Base-by-base conservation (phyloP, 2,797 vertebrate species). In the Syndactyla subalaris region DNA sequence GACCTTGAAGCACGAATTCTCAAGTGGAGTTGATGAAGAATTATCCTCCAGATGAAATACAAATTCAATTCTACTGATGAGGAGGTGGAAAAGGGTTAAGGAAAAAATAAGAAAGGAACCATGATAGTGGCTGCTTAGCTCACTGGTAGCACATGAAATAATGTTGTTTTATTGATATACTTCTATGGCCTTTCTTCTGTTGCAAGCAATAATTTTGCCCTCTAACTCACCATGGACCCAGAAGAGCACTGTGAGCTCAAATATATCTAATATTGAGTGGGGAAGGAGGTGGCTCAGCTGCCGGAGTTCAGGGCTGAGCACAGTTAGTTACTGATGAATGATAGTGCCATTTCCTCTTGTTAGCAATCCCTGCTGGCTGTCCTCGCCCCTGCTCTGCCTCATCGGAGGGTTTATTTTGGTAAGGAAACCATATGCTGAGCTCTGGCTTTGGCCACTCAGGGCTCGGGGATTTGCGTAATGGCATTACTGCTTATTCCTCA, bases 201-300 rank as follows among this genome's bases (percentile, higher is more conserved):
- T 92, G 77, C 80, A 74, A 63, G 91, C 85, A 92, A 77, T 94
- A 88, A 93, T 94, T 95, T 95, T 76, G 52, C 71, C 76, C 19
- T 88, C 55, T 79, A 85, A 52, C 54, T 94, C 76, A 70, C 70
- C 32, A 3, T 2, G 45, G 88, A 13, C 77, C 67, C 93, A 82
- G 80, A 90, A 89, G 74, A 93, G 83, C 54, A 48, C n/a, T 21
- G 41, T 87, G 88, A 92, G 41, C 83, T 94, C 77, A 45, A 90
- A 92, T 79, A 73, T 39, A 58, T 82, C 67, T 79, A 6, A 79
- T 85, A 38, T 3, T 34, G 92, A 93, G 58, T 58, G 3, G 18
- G 65, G 54, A 77, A 90, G 80, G 77, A 95, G 71, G 26, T 63
- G 67, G 79, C 68, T 73, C 51, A 83, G 84, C 66, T 6, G 8